A percentile compares a stretch with the other conserved stretches of the same genome.
phyloP scores from a whole-genome alignment of 2,113 vertebrate genomes.

The Salvelinus sp. region DNA sequence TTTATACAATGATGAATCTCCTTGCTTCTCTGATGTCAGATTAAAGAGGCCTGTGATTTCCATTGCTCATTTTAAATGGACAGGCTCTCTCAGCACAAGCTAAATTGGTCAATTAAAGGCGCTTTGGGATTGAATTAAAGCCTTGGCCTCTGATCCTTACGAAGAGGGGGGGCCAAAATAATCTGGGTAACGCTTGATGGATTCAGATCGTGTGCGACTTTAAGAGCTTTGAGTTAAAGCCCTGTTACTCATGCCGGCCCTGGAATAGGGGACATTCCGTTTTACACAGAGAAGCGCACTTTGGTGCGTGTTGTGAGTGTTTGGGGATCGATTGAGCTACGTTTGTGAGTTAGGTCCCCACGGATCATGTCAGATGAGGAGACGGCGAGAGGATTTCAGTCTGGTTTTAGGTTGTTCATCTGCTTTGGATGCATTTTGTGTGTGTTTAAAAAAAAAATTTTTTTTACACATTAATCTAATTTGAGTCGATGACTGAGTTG shows the following conservation, averaged over 20 bases:
- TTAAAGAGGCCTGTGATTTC: conserved; percentile 70
- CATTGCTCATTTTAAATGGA: conserved; percentile 74
- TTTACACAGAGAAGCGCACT: conserved; percentile 52
- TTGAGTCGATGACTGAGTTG: no score
- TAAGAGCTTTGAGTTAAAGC: conserved; percentile 48
- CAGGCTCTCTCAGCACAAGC: conserved; percentile 73
- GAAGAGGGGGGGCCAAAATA: conserved; percentile 65
- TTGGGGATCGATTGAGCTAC: conserved; percentile 21
- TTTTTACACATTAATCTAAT: no score
- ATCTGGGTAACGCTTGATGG: conserved; percentile 68
- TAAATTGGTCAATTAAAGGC: conserved; percentile 77
- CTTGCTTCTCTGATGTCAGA: conserved; percentile 60
- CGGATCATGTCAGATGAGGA: conserved; percentile 32
- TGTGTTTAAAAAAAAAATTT: accelerated
- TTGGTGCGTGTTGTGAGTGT: conserved; percentile 28
- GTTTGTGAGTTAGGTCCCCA: conserved; percentile 23
- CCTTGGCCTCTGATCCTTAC: conserved; percentile 63
- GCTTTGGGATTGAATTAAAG: conserved; percentile 75
- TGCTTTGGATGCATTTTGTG: no score
- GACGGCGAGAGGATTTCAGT: conserved; percentile 1
- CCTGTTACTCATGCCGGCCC: conserved; percentile 51
- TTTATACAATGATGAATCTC: conserved; percentile 64
- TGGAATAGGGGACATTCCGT: conserved; percentile 25
- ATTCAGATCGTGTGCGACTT: conserved; percentile 51
- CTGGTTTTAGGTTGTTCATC: neutral